A percentile compares a stretch with the other conserved stretches of the same genome.
phyloP scores from a whole-genome alignment of 1,140 invertebrate species.

The Phenacoccus solenopsis region DNA sequence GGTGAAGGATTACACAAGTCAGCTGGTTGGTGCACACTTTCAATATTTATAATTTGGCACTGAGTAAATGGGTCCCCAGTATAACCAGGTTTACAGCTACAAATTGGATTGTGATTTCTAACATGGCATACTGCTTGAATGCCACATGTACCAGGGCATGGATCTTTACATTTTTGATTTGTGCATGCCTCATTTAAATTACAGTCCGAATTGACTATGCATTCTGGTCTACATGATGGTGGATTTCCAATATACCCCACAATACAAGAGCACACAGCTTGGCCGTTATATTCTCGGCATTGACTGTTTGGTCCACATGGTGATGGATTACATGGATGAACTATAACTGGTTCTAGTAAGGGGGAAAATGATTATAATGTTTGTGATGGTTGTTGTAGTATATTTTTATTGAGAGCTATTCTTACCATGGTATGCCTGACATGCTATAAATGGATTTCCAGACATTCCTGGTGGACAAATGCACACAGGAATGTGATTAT shows the following conservation, averaged over 20 bases:
- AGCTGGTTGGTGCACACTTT: slow-evolving; percentile 25
- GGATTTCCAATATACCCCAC: slow-evolving; percentile 55
- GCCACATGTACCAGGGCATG: slow-evolving; percentile 64
- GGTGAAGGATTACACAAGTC: slow-evolving; percentile 36
- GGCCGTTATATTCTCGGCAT: slow-evolving; percentile 52
- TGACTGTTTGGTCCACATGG: slow-evolving; percentile 65
- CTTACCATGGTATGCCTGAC: slow-evolving; percentile 39
- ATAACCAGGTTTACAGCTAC: slow-evolving; percentile 43
- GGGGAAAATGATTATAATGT: too few species aligned
- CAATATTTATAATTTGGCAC: slow-evolving; percentile 35
- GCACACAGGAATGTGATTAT: slow-evolving; percentile 39
- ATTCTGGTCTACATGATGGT: slow-evolving; percentile 59
- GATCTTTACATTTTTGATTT: slow-evolving; percentile 63
- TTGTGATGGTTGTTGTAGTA: too few species aligned
- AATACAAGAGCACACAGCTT: slow-evolving; percentile 61
- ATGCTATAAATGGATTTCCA: slow-evolving; percentile 37
- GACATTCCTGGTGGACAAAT: slow-evolving; percentile 35
- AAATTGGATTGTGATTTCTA: slow-evolving; percentile 48
- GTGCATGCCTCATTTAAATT: slow-evolving; percentile 52
- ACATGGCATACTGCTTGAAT: slow-evolving; percentile 53
- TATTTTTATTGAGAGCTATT: slow-evolving; percentile 22
- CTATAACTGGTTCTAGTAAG: slow-evolving; percentile 29
- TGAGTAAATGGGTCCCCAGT: slow-evolving; percentile 51
- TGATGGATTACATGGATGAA: slow-evolving; percentile 48
- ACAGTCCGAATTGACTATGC: slow-evolving; percentile 60